Percentiles rank a stretch among this genome's conserved stretches.
Evolutionary conservation across 2,888 invertebrate genomes (phyloP).

Genomic region (Meganola albula): DNA sequence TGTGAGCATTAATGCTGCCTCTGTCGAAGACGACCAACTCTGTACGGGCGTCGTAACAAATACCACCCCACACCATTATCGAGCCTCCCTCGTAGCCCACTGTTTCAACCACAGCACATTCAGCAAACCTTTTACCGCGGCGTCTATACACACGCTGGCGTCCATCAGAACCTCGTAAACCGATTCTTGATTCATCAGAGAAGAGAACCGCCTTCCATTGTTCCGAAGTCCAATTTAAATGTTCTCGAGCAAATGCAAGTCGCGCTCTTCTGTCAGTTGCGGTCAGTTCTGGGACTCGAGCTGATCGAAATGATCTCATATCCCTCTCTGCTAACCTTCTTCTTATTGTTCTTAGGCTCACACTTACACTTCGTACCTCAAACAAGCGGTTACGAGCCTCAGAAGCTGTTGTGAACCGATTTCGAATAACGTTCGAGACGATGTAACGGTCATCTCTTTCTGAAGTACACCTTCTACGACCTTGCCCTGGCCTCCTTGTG

Average conservation of each 20-base stretch:
- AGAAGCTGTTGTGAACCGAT: not conserved
- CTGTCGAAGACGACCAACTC: constrained; percentile 6
- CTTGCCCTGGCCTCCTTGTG: constrained; percentile 9
- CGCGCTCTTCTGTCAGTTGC: not conserved
- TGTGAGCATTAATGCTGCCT: constrained; percentile 1
- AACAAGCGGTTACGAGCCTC: not conserved
- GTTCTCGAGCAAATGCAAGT: constrained; percentile 4
- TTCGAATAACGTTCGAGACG: not conserved
- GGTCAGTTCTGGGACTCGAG: not conserved
- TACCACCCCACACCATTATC: constrained; percentile 9
- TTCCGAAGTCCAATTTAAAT: constrained; percentile 5
- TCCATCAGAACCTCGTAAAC: constrained; percentile 3
- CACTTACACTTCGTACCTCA: constrained; percentile 4
- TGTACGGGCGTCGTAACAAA: constrained; percentile 10
- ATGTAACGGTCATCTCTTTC: constrained; percentile 2
- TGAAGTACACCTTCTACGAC: constrained; percentile 5
- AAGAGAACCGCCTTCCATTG: constrained; percentile 6
- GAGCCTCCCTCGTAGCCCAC: constrained; percentile 4
- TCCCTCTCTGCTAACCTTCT: constrained; percentile 3
- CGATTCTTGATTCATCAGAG: constrained; percentile 8
- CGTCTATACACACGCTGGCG: constrained; percentile 4
- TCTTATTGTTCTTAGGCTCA: not conserved
- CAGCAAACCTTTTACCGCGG: not conserved
- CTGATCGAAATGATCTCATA: not conserved
- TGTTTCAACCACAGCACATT: constrained; percentile 1